Evolutionary conservation across 1,140 invertebrate species (phyloP), one percentile per base, ranked within the genome.

Genomic region (Diplogasteroides magnus): DNA sequence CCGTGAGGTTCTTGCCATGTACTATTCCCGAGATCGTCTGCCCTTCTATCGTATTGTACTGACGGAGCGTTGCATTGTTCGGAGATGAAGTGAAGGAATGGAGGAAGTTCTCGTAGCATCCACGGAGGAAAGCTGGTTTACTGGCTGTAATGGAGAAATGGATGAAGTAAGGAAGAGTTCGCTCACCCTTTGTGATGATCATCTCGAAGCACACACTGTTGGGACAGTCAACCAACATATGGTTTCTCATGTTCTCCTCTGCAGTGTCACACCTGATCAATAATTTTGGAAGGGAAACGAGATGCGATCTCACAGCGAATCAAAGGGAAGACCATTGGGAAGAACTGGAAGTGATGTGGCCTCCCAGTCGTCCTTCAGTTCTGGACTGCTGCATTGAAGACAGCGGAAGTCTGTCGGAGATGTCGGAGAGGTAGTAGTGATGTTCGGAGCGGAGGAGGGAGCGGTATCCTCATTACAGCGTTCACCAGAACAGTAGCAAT

Each of bases 291-390:
- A 67, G 59, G 14, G 57, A 31, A 23, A 58, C 31, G 55, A 55
- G 59, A 13, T 37, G 55, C n/a, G 32, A 58, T 0, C 59, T 25
- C 11, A 11, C 56, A 55, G 65, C 23, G 31, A 59, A 6, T 31
- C 57, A 32, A 31, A n/a, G 6, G 59, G 55, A 32, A 59, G 59
- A 23, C 15, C 13, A 32, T 13, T 19, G 19, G 65, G 65, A 23
- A 31, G 28, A 26, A 60, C 27, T 2, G 65, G 65, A 11, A 67
- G 32, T 2, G 31, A 31, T 15, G 65, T 67, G 0, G 31, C n/a
- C 32, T 15, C 65, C 65, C 65, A 67, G 59, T 67, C 31, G 6
- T 23, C 32, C 57, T 59, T 3, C 1, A 67, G 31, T 28, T 67
- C 27, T 6, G 56, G 57, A 23, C 48, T 23, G 2, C 48, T 56